Percentiles rank a stretch among this genome's conserved stretches.
Evolutionary conservation across 2,888 invertebrate genomes (phyloP).

Genomic region (Mycalesis mineus): DNA sequence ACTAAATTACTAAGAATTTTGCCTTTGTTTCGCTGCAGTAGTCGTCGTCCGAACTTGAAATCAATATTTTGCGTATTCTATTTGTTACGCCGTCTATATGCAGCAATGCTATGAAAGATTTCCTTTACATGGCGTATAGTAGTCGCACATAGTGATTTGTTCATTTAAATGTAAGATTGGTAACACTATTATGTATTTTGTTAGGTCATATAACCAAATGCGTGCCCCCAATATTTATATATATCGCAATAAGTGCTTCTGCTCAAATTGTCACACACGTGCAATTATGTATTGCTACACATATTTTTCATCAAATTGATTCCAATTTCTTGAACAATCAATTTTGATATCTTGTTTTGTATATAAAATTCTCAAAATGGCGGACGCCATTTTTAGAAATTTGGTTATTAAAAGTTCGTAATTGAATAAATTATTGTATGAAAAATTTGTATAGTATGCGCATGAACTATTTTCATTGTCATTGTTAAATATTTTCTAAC

Average conservation of each 20-base stretch:
- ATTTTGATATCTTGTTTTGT: slow-evolving; percentile 8
- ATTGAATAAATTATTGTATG: slow-evolving; percentile 12
- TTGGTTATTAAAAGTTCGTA: not conserved
- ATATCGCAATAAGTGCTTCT: slow-evolving; percentile 56
- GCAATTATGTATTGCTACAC: slow-evolving; percentile 53
- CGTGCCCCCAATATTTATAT: slow-evolving; percentile 61
- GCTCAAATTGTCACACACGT: slow-evolving; percentile 56
- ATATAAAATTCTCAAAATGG: slow-evolving; percentile 43
- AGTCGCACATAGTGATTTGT: slow-evolving; percentile 79
- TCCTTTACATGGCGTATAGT: slow-evolving; percentile 76
- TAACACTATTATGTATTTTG: slow-evolving; percentile 73
- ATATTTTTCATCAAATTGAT: slow-evolving; percentile 32
- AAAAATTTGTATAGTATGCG: slow-evolving; percentile 28
- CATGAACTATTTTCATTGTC: slow-evolving; percentile 21
- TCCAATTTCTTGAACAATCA: slow-evolving; percentile 23
- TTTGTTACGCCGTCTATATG: slow-evolving; percentile 70
- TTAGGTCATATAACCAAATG: slow-evolving; percentile 63
- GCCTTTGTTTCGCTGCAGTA: slow-evolving; percentile 63
- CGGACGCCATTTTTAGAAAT: slow-evolving; percentile 34
- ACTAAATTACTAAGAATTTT: slow-evolving; percentile 54
- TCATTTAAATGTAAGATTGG: slow-evolving; percentile 78
- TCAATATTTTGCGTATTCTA: slow-evolving; percentile 70
- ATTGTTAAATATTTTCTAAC: slow-evolving; percentile 3
- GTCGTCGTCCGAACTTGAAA: slow-evolving; percentile 69
- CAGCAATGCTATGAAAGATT: slow-evolving; percentile 78